Conservation (phyloP, 2,888 invertebrate species). For the Eristalis arbustorum region DNA sequence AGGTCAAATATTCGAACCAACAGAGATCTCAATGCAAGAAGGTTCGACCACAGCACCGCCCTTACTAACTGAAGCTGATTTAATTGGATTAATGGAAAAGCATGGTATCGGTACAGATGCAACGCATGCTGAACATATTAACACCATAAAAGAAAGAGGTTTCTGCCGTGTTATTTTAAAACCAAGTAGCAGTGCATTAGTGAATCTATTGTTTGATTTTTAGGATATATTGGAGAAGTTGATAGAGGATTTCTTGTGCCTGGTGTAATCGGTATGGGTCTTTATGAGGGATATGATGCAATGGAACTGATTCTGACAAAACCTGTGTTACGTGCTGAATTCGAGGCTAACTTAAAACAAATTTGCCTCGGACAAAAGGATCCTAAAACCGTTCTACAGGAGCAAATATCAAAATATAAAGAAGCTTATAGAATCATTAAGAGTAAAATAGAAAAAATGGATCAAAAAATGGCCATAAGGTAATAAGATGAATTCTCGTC, state of each 20-base stretch:
- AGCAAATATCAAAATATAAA: slow-evolving; percentile 90
- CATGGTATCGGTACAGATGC: slow-evolving; percentile 99
- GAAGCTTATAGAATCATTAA: slow-evolving; percentile 90
- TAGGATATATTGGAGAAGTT: slow-evolving; percentile 81
- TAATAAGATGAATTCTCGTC: too few species aligned
- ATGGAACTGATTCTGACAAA: slow-evolving; percentile 96
- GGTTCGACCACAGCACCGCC: slow-evolving; percentile 94
- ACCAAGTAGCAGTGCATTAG: neutral
- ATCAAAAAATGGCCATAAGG: slow-evolving; percentile 87
- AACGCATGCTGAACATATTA: slow-evolving; percentile 99
- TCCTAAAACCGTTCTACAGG: slow-evolving; percentile 86
- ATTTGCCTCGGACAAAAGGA: slow-evolving; percentile 90
- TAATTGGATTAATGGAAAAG: slow-evolving; percentile 99
- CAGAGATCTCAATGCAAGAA: slow-evolving; percentile 86
- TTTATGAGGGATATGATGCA: slow-evolving; percentile 96
- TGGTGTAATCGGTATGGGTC: slow-evolving; percentile 95
- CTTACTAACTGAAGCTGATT: slow-evolving; percentile 97
- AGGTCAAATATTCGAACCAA: slow-evolving; percentile 85
- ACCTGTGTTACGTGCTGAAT: slow-evolving; percentile 92
- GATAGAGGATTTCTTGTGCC: slow-evolving; percentile 88
- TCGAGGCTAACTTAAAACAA: slow-evolving; percentile 93
- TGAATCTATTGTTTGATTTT: slow-evolving; percentile 77
- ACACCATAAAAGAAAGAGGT: slow-evolving; percentile 95
- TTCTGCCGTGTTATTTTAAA: neutral
- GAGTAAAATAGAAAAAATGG: slow-evolving; percentile 89